Evolutionary conservation across 1,140 invertebrate genomes (phyloP), one percentile per base, ranked within the genome.

Genomic region (Trialeurodes vaporariorum): DNA sequence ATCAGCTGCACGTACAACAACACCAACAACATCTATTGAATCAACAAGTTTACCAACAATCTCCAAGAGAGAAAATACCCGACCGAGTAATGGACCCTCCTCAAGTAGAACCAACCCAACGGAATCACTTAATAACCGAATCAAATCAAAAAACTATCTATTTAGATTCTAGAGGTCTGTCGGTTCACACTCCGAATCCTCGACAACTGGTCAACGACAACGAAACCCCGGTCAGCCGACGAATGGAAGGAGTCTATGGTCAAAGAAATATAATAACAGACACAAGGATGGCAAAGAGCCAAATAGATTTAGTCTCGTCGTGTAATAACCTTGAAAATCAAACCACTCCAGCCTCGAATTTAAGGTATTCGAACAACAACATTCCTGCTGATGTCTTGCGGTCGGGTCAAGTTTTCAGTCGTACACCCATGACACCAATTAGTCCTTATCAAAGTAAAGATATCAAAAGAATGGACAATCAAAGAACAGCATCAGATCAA

Each of bases 201-300:
- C 60, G 25, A 5, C n/a, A 5, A n/a, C 25, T 61, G 25, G n/a
- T n/a, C n/a, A 61, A 61, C 60, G 60, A 25, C 5, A 61, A 5
- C 60, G 60, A 61, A 61, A 61, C n/a, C 5, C n/a, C 60, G 25
- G n/a, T 23, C 60, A n/a, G 60, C 25, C 60, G 60, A 61, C n/a
- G 60, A 22, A 9, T 61, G 60, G n/a, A 61, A 22, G 22, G 60
- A 5, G n/a, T 61, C 9, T 61, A 61, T 22, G 60, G 60, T 23
- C 25, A 22, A 61, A 61, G 60, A 61, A 5, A 5, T 11, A 22
- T 49, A 5, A 49, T 49, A 5, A 17, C 34, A 9, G 34, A 49
- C 17, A 49, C 34, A 9, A 49, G 34, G 34, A 49, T 49, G 34
- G 34, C 34, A 5, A 49, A 49, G 34, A 49, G 34, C 34, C 34